Evolutionary conservation across 2,888 invertebrate species (phyloP).

Genomic region (Sphaerophoria rueppellii): DNA sequence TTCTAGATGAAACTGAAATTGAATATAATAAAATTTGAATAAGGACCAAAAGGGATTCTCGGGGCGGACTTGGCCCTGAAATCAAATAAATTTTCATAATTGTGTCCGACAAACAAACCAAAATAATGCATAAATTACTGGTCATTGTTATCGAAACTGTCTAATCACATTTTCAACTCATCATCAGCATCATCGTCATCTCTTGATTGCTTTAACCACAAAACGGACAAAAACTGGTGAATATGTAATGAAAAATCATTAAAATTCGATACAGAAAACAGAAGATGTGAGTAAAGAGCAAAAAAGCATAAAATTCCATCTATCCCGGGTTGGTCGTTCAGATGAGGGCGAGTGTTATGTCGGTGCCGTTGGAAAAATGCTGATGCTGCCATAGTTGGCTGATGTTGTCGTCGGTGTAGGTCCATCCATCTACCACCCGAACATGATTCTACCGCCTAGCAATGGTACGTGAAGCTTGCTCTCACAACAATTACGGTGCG

Average conservation of each 20-base stretch:
- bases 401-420: constrained; percentile 63
- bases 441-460: constrained; percentile 19
- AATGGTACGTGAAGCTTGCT: constrained; percentile 42
- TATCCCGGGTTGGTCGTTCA: constrained; percentile 29
- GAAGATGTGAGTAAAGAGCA: constrained; percentile 50
- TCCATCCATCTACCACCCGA: constrained; percentile 48
- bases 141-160: constrained; percentile 56
- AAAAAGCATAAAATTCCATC: constrained; percentile 59
- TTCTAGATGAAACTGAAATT: constrained; percentile 17
- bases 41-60: neutral
- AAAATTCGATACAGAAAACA: constrained; percentile 61
- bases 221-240: constrained; percentile 59
- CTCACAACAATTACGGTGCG: constrained; percentile 67
- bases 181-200: constrained; percentile 34
- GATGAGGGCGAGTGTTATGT: neutral
- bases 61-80: neutral
- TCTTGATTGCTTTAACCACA: constrained; percentile 24
- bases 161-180: constrained; percentile 64
- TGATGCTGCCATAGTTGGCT: constrained; percentile 7
- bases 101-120: neutral
- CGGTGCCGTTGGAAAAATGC: neutral
- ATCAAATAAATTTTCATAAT: neutral
- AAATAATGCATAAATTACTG: constrained; percentile 26
- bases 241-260: constrained; percentile 72
- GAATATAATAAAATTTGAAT: constrained; percentile 46